These are phyloP conservation scores for Zaprionus davidi DNA, from an alignment of 1,140 invertebrate species.

Conservation along the genomic window DNA sequence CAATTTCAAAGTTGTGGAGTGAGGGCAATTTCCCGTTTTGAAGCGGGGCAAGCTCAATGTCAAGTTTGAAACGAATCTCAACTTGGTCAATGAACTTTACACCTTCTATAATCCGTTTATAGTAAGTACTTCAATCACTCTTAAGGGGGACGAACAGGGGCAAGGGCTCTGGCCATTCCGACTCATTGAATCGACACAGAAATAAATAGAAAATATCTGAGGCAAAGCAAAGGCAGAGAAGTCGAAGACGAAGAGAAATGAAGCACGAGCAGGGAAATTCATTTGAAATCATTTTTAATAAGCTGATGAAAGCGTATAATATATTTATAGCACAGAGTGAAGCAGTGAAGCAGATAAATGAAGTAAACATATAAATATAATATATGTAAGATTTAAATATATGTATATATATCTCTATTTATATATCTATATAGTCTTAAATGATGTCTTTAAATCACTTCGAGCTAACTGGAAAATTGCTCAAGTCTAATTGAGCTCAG, in stretches of 20 bases:
- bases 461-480: not conserved
- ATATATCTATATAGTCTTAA: too few species aligned
- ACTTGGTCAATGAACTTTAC: conserved; percentile 20
- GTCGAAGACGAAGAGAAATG: not conserved
- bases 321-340: conserved; percentile 2
- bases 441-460: not conserved
- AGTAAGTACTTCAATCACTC: not conserved
- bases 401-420: not conserved
- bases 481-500: not conserved
- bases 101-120: conserved; percentile 7
- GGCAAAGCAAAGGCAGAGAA: not conserved
- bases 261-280: not conserved
- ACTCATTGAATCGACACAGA: conserved; percentile 19
- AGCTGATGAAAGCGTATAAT: not conserved
- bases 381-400: not conserved
- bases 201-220: conserved; percentile 1
- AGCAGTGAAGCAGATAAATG: not conserved
- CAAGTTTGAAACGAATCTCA: conserved; percentile 2
- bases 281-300: not conserved
- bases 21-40: not conserved
- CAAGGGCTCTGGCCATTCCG: not conserved
- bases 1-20: not conserved
- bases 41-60: not conserved
- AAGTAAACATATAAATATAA: not conserved
- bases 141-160: too few species aligned